Conservation (phyloP, 2,888 invertebrate species). For the Leptinotarsa tumamoca region DNA sequence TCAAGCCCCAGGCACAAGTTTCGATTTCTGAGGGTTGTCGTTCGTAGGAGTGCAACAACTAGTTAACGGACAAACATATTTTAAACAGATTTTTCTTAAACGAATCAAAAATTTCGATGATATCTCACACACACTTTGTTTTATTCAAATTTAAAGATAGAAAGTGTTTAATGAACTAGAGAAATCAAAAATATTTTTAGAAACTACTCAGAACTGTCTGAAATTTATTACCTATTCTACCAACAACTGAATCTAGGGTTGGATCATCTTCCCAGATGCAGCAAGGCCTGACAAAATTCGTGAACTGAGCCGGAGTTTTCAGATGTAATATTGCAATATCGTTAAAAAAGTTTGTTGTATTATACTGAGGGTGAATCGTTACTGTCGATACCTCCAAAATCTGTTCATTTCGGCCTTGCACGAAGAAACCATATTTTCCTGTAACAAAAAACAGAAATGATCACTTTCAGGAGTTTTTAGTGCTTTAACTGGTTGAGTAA, state of each 20-base stretch:
- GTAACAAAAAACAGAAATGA: conserved; percentile 17
- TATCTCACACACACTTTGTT: too few relatives aligned
- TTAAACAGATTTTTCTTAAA: too few relatives aligned
- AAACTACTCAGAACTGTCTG: not conserved
- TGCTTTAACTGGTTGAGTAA: too few relatives aligned
- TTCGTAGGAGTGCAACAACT: too few relatives aligned
- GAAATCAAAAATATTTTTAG: too few relatives aligned
- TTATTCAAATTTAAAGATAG: too few relatives aligned
- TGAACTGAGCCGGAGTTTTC: conserved; percentile 66
- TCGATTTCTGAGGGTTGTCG: too few relatives aligned
- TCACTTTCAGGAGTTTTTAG: too few relatives aligned
- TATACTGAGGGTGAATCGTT: conserved; percentile 64
- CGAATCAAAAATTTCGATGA: too few relatives aligned
- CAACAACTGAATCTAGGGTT: conserved; percentile 51
- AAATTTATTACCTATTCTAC: conserved; percentile 49
- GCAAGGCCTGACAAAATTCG: conserved; percentile 69
- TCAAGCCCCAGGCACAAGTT: too few relatives aligned
- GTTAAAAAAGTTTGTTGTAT: conserved; percentile 60
- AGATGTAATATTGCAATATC: conserved; percentile 72
- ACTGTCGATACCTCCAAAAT: conserved; percentile 49
- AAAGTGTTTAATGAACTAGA: too few relatives aligned
- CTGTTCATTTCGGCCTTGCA: conserved; percentile 36
- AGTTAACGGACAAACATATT: too few relatives aligned
- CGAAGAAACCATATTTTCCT: conserved; percentile 40
- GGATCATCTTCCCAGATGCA: conserved; percentile 69